Base-by-base conservation (phyloP, 2,113 vertebrate genomes). In the Smithornis capensis region DNA sequence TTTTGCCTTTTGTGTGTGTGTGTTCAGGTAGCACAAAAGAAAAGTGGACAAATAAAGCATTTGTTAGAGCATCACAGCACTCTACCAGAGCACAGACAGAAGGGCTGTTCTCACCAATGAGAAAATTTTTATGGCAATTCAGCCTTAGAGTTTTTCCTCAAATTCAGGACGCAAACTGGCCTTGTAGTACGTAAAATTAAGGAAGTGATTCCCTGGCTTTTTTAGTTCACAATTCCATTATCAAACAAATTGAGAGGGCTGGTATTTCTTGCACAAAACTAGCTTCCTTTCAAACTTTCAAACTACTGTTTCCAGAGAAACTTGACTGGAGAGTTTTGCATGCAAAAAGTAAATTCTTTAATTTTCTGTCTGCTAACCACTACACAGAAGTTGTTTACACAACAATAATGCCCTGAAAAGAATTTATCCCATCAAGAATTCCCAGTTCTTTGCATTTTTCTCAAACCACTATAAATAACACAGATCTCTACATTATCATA, bases 31-130 rank as follows among this genome's bases (percentile, higher is more conserved):
- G 77, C 5, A 3, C 25, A 15, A 31, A 87, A 82, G 8, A 59
- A 63, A n/a, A n/a, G 16, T 0, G 0, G 12, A 68, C 28, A 76
- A 71, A 42, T 7, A 69, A 92, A 56, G 31, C 0, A 0, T 5
- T 16, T 35, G 8, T 8, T 27, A 67, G 3, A 68, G n/a, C 35
- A 85, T 33, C 6, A 47, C 8, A 60, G 59, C 5, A 9, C 37
- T 68, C 44, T 74, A 63, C 42, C 47, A 70, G 23, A 18, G 14
- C 16, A 76, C 1, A 65, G 49, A 40, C 4, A 25, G 14, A 85
- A 76, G 14, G 76, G 10, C 4, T 77, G n/a, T 24, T 62, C 50
- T 63, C 38, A 69, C 5, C 19, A 6, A 53, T 42, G 18, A 91
- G 15, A 42, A 62, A 27, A 62, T 70, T 90, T 50, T 33, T 63